A percentile compares a stretch with the other conserved stretches of the same genome.
phyloP scores from a whole-genome alignment of 2,888 invertebrate species.

The Aleiodes testaceus region DNA sequence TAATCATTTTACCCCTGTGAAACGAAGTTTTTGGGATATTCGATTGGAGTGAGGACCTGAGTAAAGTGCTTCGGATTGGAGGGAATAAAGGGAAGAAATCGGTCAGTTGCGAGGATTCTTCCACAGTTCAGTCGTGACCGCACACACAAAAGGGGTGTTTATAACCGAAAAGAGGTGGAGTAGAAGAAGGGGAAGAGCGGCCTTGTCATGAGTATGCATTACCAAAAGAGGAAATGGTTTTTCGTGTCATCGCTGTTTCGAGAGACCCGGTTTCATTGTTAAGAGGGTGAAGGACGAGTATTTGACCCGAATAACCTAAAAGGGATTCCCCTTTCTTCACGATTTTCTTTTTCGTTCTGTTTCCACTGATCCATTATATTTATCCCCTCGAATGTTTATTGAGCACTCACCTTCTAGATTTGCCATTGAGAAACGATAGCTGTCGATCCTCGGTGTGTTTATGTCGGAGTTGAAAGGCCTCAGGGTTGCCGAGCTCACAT shows the following conservation, averaged over 20 bases:
- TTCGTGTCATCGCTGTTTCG: conserved; percentile 45
- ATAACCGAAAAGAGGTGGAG: background rate
- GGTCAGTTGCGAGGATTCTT: conserved; percentile 50
- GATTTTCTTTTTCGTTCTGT: background rate
- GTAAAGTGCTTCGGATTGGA: too few species aligned
- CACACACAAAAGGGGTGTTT: conserved; percentile 45
- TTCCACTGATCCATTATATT: background rate
- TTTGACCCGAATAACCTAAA: conserved; percentile 29
- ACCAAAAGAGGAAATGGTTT: conserved; percentile 42
- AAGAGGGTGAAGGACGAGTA: conserved; percentile 35
- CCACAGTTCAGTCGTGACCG: conserved; percentile 43
- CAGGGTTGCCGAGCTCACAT: conserved; percentile 76
- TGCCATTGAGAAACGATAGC: conserved; percentile 95
- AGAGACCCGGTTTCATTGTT: conserved; percentile 37
- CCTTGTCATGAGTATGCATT: conserved; percentile 48
- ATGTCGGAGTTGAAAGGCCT: conserved; percentile 81
- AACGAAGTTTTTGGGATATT: too few species aligned
- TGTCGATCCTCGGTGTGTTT: conserved; percentile 88
- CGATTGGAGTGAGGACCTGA: too few species aligned
- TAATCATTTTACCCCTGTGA: too few species aligned
- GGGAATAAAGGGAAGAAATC: conserved; percentile 39
- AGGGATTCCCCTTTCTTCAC: background rate
- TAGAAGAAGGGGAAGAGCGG: background rate
- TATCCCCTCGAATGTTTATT: background rate
- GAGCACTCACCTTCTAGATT: conserved; percentile 83